Evolutionary conservation across 2,113 vertebrate genomes (phyloP), one percentile per base, ranked within the genome.

Genomic region (Cathartes aura): DNA sequence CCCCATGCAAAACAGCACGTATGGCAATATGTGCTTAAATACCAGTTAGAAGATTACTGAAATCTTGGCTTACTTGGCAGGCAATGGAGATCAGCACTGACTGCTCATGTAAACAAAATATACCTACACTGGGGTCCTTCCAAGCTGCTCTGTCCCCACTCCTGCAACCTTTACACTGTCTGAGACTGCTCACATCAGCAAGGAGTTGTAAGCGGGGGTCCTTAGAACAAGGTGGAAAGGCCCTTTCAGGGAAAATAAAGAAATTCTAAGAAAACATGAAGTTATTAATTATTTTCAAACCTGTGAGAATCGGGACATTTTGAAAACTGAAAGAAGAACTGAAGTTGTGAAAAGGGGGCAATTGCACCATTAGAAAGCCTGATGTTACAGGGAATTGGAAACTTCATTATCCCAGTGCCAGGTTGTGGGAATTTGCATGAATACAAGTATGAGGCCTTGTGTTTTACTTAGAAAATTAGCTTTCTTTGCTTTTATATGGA

Each of bases 61-160:
- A 92, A 87, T 87, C 63, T 86, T 94, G 84, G 87, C 43, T 95
- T 83, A 91, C 76, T 80, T 42, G 50, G 55, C 38, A 87, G 73
- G 71, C 75, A 59, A 38, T 45, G 67, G 72, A 87, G 76, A 59
- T 95, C 68, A 78, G 27, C 74, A 64, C 27, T 45, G 70, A 42
- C 76, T 95, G 68, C 48, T 93, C 63, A 27, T 58, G 34, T 73
- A 88, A 93, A 88, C 66, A 80, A 62, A 93, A 58, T 76, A 58
- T 32, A 50, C 22, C 32, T 64, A 24, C 11, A 3, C 34, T 22
- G 29, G 20, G 18, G 52, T 82, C 64, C 60, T 95, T 86, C 47
- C 64, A 60, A 52, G 74, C 34, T 85, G 48, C 38, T 80, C 53
- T 6, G 0, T 68, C 76, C 3, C 1, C 21, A 6, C 15, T 82